phyloP scores from a whole-genome alignment of 2,113 vertebrate genomes.

The Montifringilla adamsi region DNA sequence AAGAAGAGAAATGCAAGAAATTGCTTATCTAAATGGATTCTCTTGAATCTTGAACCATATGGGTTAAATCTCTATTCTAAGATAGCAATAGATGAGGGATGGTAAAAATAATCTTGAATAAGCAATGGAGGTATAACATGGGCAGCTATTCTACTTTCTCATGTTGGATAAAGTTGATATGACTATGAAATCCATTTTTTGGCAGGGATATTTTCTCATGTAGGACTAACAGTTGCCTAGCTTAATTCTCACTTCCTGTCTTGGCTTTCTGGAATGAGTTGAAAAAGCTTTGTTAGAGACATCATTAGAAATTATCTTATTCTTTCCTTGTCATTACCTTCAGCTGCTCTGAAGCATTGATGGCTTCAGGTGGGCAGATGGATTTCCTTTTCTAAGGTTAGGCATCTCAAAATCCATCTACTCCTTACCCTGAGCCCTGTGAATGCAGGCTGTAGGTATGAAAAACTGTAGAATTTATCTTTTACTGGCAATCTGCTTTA shows the following conservation, averaged over 20 bases:
- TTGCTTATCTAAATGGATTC: background rate
- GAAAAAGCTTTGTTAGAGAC: background rate
- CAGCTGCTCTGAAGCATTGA: background rate
- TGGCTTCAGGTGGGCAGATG: background rate
- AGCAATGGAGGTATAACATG: background rate
- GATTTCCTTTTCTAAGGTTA: background rate
- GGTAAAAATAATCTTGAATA: background rate
- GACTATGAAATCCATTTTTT: background rate
- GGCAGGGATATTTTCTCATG: background rate
- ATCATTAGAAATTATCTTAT: background rate
- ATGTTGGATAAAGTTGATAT: background rate
- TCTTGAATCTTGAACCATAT: background rate
- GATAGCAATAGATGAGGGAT: background rate
- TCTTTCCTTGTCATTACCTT: background rate
- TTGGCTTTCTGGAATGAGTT: background rate
- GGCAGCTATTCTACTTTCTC: background rate
- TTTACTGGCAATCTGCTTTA: background rate
- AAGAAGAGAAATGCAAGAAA: background rate
- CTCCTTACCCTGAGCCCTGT: background rate
- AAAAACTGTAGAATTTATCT: background rate
- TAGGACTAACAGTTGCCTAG: background rate
- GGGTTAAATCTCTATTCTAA: background rate
- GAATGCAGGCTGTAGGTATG: background rate
- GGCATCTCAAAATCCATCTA: background rate
- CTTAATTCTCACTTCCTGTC: background rate